Evolutionary conservation across 2,888 invertebrate genomes (phyloP), one percentile per base, ranked within the genome.

Genomic region (Chrysolina oricalcia): DNA sequence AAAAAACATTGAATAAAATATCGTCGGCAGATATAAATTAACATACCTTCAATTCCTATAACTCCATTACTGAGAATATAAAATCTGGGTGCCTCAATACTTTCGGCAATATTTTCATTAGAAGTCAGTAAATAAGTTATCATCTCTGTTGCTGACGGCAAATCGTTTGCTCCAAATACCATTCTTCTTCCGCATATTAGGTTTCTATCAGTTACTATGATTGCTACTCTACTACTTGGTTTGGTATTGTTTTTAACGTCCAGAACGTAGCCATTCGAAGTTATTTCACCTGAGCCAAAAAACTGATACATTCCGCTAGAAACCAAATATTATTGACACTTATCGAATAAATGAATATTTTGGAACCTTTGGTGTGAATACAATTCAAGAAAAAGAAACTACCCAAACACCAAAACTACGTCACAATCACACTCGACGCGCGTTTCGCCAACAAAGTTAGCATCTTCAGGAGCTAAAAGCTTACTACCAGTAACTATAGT

Each of bases 291-390:
- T 5, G 90, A 89, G 48, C 92, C 92, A 79, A 92, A 89, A 67
- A 90, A 86, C 40, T 88, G 86, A 81, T 90, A 90, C 83, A 92
- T 87, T 53, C 93, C 92, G 43, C 92, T 92, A 73, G 73, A 85
- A 84, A 72, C 66, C 15, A 71, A 19, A 70, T 53, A 53, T 59
- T 19, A 50, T 41, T 59, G 41, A n/a, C n/a, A n/a, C n/a, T n/a
- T n/a, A n/a, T n/a, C n/a, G n/a, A n/a, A n/a, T n/a, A n/a, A n/a
- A n/a, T n/a, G n/a, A n/a, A n/a, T n/a, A n/a, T n/a, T n/a, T n/a
- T n/a, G n/a, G n/a, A n/a, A n/a, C n/a, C n/a, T n/a, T n/a, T n/a
- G n/a, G n/a, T n/a, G n/a, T n/a, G n/a, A n/a, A n/a, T n/a, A n/a
- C n/a, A n/a, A n/a, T n/a, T n/a, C n/a, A n/a, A n/a, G n/a, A n/a